These are phyloP conservation scores for Patiria miniata DNA, from an alignment of 35 echinoderm and acorn worm species.

Conservation along the genomic window DNA sequence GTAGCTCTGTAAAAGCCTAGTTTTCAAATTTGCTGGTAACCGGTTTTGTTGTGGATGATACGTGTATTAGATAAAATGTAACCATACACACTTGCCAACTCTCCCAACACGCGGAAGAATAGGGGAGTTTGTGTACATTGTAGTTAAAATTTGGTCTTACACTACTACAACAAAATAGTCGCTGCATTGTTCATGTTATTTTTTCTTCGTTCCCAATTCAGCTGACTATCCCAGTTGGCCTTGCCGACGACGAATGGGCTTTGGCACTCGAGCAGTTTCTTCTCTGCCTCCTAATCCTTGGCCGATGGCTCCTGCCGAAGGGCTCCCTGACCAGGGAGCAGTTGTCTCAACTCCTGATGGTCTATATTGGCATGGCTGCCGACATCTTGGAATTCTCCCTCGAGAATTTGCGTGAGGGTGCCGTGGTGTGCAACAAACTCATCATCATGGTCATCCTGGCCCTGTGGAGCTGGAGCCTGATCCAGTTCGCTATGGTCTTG, in stretches of 20 bases:
- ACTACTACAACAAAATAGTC: too few species aligned
- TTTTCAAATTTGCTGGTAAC: too few species aligned
- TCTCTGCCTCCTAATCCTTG: slow-evolving; percentile 73
- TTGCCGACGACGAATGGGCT: slow-evolving; percentile 76
- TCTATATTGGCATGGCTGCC: slow-evolving; percentile 97
- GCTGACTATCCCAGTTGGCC: slow-evolving; percentile 46
- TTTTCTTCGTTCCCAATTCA: slow-evolving; percentile 17
- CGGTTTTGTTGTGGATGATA: too few species aligned
- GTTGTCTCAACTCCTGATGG: slow-evolving; percentile 89
- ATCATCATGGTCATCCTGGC: slow-evolving; percentile 74
- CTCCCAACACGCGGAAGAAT: too few species aligned
- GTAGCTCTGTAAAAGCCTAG: too few species aligned
- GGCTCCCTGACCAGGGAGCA: slow-evolving; percentile 87
- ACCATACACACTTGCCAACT: too few species aligned
- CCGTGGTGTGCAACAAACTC: slow-evolving; percentile 64
- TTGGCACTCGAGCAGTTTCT: slow-evolving; percentile 81
- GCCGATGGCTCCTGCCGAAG: slow-evolving; percentile 92
- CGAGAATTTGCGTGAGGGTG: slow-evolving; percentile 80
- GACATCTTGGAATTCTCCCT: slow-evolving; percentile 93
- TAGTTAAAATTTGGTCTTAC: too few species aligned
- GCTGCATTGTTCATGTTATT: too few species aligned
- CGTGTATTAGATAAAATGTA: too few species aligned
- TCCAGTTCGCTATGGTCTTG: slow-evolving; percentile 86
- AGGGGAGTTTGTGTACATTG: too few species aligned
- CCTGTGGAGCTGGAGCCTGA: slow-evolving; percentile 83